These are phyloP conservation scores for Merodon equestris DNA, from an alignment of 2,888 invertebrate genomes.

Conservation along the genomic window DNA sequence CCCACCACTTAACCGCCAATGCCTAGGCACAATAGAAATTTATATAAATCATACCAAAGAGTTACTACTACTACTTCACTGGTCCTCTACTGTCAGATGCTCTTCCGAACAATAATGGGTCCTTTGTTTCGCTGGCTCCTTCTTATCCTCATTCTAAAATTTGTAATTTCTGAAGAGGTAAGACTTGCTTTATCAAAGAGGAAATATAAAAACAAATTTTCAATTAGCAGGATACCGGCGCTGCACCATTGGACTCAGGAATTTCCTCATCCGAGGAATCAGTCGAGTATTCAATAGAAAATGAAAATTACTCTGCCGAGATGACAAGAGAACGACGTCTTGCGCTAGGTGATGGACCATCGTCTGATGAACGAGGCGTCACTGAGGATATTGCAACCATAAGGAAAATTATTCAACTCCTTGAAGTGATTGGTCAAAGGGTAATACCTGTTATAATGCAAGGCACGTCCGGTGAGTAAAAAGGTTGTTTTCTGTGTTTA, in stretches of 20 bases:
- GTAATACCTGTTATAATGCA: slow-evolving; percentile 33
- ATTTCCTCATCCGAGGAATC: slow-evolving; percentile 13
- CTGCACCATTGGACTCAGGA: neutral
- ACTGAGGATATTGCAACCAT: slow-evolving; percentile 18
- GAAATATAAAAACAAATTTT: neutral
- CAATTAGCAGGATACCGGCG: neutral
- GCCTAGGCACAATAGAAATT: too few species aligned
- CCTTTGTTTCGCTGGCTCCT: too few species aligned
- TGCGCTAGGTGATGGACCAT: neutral
- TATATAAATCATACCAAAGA: too few species aligned
- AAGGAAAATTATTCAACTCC: slow-evolving; percentile 16
- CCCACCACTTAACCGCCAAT: too few species aligned
- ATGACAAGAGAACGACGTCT: slow-evolving; percentile 1
- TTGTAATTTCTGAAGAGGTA: slow-evolving; percentile 8
- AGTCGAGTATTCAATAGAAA: neutral
- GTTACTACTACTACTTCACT: too few species aligned
- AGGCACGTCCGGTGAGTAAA: slow-evolving; percentile 17
- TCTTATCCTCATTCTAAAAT: neutral
- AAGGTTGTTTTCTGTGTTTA: too few species aligned
- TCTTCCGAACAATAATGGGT: too few species aligned
- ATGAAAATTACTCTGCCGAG: slow-evolving; percentile 5
- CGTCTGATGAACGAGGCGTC: neutral
- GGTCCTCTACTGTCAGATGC: too few species aligned
- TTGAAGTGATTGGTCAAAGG: slow-evolving; percentile 30
- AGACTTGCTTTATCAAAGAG: neutral